Conservation (phyloP, 2,797 vertebrate species). For the Bovichtus variegatus region DNA sequence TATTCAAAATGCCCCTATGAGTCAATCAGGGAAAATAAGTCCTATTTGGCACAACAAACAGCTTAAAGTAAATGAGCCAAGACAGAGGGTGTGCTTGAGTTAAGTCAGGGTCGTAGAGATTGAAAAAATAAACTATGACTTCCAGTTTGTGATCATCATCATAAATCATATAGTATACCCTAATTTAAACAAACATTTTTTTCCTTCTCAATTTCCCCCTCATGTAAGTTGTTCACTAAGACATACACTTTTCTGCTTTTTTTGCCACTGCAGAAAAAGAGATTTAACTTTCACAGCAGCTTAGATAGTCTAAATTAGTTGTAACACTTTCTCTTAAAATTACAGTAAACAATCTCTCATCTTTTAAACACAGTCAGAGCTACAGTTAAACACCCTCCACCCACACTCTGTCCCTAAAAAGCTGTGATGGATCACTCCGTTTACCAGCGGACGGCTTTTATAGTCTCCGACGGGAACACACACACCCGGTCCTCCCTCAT, state of each 20-base stretch:
- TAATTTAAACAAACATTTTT: not conserved
- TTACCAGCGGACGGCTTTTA: slow-evolving; percentile 69
- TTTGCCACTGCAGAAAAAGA: not conserved
- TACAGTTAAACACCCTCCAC: slow-evolving; percentile 55
- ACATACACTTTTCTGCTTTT: not conserved
- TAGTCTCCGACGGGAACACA: slow-evolving; percentile 62
- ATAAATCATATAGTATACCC: not conserved
- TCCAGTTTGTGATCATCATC: not conserved
- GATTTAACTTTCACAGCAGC: not conserved
- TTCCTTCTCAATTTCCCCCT: not conserved
- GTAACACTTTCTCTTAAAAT: slow-evolving; percentile 42
- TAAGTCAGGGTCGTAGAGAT: slow-evolving; percentile 6
- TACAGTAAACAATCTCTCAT: slow-evolving; percentile 41
- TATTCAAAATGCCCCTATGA: slow-evolving; percentile 19
- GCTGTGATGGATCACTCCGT: slow-evolving; percentile 66
- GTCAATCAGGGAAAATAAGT: slow-evolving; percentile 2
- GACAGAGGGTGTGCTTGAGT: slow-evolving; percentile 18
- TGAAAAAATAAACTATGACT: slow-evolving; percentile 5
- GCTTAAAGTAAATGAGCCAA: slow-evolving; percentile 21
- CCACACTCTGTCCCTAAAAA: slow-evolving; percentile 47
- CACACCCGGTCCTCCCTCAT: slow-evolving; percentile 47
- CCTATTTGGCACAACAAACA: slow-evolving; percentile 1
- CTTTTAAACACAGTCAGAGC: slow-evolving; percentile 59
- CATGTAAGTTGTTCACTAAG: not conserved
- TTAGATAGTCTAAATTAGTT: slow-evolving; percentile 13